Conservation (phyloP, 2,113 vertebrate genomes). For the Leucoraja erinaceus region DNA sequence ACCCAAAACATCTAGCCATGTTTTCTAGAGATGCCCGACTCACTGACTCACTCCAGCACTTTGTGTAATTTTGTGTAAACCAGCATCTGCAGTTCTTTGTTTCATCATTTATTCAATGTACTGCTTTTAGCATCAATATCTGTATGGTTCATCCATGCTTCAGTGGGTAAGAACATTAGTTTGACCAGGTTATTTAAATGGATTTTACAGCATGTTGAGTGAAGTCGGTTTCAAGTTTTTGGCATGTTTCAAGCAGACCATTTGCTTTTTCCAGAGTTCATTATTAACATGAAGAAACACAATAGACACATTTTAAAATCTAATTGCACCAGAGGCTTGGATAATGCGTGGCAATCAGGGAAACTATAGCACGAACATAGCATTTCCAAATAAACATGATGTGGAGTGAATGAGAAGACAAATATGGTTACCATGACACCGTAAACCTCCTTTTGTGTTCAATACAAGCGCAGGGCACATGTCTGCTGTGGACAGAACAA, state of each 20-base stretch:
- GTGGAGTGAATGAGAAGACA: neutral
- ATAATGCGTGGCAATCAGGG: neutral
- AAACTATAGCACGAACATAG: neutral
- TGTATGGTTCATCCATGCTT: neutral
- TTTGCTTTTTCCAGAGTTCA: neutral
- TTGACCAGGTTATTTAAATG: neutral
- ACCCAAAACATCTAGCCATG: too few species aligned
- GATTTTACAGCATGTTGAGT: neutral
- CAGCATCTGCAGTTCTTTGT: too few species aligned
- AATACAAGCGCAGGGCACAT: neutral
- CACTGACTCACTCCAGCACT: too few species aligned
- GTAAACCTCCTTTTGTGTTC: neutral
- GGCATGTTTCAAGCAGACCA: neutral
- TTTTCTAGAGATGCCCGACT: too few species aligned
- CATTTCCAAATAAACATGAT: neutral
- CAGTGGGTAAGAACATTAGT: neutral
- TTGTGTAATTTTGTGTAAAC: too few species aligned
- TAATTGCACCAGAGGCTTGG: neutral
- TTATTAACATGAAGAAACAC: neutral
- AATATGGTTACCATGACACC: conserved; percentile 17
- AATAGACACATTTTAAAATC: neutral
- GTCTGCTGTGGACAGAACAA: neutral
- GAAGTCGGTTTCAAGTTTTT: neutral
- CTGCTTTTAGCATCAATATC: neutral
- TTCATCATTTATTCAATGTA: neutral